Evolutionary conservation across 1,140 invertebrate genomes (phyloP), one percentile per base, ranked within the genome.

Genomic region (Diachasmimorpha longicaudata): DNA sequence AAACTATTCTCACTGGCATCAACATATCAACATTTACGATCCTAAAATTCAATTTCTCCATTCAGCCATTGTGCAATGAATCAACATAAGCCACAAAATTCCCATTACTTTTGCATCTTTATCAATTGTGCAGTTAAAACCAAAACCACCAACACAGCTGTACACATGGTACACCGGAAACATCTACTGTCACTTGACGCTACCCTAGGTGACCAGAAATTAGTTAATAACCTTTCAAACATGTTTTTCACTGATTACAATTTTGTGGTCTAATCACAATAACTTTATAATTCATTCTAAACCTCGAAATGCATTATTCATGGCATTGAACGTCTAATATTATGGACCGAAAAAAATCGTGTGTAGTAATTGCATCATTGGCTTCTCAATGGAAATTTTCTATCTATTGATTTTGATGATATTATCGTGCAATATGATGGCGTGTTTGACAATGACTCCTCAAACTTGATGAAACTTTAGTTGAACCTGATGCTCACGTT

Each of bases 251-350:
- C 46, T 67, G 13, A 76, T 76, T 71, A 46, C 69, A 76, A 76
- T 76, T 76, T 71, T 71, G 74, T 39, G 74, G 74, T 76, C 55
- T 71, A 69, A 46, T 48, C 31, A 66, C 70, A 44, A 69, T 70
- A 69, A 66, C 58, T 25, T 11, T 42, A 48, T 21, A 19, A 70
- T 70, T 19, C 58, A 63, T 63, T 63, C 21, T 23, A 63, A 25
- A 63, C 58, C 48, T 55, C 48, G 19, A 19, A 25, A 63, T 31
- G 58, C 11, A 25, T 63, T 63, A 63, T 63, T 23, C 58, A 63
- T 63, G 11, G 13, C 21, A 23, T 25, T 63, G 23, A 13, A 9
- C 48, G 9, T 42, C 13, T 1, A 4, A 31, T 31, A 6, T 31
- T 31, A 31, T 31, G 31, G 2, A 31, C 31, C 6, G 31, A 31